Evolutionary conservation across 2,113 vertebrate species (phyloP), one percentile per base, ranked within the genome.

Genomic region (Melanocharis versteri): DNA sequence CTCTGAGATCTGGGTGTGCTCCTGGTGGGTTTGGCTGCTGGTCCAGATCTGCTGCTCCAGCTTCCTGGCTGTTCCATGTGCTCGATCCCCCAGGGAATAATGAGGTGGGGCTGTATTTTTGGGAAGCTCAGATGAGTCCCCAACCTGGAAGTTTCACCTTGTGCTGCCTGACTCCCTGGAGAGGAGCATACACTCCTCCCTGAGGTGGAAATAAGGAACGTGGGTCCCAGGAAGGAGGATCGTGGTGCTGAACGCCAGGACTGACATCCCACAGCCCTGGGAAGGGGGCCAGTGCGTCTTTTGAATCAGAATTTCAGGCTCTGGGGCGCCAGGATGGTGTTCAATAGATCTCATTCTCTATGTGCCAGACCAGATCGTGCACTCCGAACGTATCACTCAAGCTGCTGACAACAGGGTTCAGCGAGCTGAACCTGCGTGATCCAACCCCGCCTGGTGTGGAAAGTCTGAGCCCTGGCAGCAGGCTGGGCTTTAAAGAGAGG

Each of bases 391-490:
- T n/a, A 90, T 87, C 87, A 33, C 35, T 93, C 79, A 77, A 64
- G 73, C 54, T 91, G 79, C 65, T 95, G 89, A 97, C 95, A 94
- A 75, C 48, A 78, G 82, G 79, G 84, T 83, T 96, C 84, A 85
- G 89, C 0, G 6, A 91, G 84, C 83, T 80, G 82, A 96, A 97
- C 94, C 88, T 66, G 33, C 3, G 13, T 14, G 40, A 94, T 86
- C 76, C 56, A 33, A 39, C 61, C 54, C 62, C 12, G 40, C 72
- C 70, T 7, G 6, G 18, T 70, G 58, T 23, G 69, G 64, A 96
- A 93, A 68, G 61, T 47, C 70, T 65, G 71, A 95, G 82, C 82
- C 87, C 48, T 90, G 69, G 82, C 40, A 92, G 72, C 56, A 88
- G 76, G 66, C 56, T 94, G 57, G 77, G 64, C 69, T 96, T 94